Percentiles rank a stretch among this genome's conserved stretches.
phyloP scores from a whole-genome alignment of 2,797 vertebrate genomes.

The Chromis chromis region DNA sequence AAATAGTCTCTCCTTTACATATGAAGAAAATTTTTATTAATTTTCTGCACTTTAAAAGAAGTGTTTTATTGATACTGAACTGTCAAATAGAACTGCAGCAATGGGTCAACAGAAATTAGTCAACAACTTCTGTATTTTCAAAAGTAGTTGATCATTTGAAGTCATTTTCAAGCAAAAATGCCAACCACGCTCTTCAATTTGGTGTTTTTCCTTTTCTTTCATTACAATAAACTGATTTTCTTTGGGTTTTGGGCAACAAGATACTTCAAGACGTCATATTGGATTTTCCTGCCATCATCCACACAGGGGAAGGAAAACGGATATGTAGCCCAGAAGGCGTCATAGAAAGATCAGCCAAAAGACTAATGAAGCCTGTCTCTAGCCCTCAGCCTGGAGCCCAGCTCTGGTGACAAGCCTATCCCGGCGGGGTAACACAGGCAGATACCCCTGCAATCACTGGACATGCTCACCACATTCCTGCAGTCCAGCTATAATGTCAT shows the following conservation, averaged over 20 bases:
- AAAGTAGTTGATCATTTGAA: neutral
- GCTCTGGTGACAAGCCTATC: slow-evolving; percentile 73
- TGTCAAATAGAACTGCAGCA: neutral
- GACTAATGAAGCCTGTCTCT: slow-evolving; percentile 73
- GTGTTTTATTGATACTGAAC: neutral
- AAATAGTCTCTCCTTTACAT: neutral
- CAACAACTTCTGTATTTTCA: neutral
- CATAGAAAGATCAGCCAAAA: slow-evolving; percentile 69
- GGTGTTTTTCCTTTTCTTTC: neutral
- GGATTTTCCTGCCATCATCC: slow-evolving; percentile 51
- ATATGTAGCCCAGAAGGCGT: slow-evolving; percentile 61
- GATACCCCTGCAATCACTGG: slow-evolving; percentile 77
- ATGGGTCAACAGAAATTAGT: neutral
- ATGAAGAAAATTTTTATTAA: neutral
- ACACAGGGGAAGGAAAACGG: slow-evolving; percentile 63
- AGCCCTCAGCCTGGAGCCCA: slow-evolving; percentile 54
- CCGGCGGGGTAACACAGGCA: slow-evolving; percentile 54
- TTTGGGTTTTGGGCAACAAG: slow-evolving; percentile 1
- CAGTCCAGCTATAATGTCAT: slow-evolving; percentile 69
- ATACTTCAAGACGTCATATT: neutral
- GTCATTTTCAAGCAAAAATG: slow-evolving; percentile 5
- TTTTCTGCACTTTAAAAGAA: neutral
- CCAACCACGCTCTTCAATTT: neutral
- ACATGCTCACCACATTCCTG: slow-evolving; percentile 72
- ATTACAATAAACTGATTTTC: slow-evolving; percentile 17